Base-by-base conservation (phyloP, 1,140 invertebrate genomes). In the Araneus ventricosus region DNA sequence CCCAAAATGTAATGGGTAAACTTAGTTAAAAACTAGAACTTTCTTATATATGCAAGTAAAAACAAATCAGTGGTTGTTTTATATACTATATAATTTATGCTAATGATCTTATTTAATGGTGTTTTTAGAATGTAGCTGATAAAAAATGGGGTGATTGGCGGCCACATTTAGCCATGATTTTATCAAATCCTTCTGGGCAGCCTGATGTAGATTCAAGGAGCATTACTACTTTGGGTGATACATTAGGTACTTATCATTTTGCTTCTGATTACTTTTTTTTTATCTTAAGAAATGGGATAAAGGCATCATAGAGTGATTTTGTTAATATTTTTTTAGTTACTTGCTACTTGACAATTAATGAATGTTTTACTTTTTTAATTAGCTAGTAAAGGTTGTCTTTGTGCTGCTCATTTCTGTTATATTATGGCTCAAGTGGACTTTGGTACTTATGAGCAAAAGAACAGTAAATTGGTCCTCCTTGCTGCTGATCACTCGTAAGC, bases 141-240 rank as follows among this genome's bases (percentile, higher is more conserved):
- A 97, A 97, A 94, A 97, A 97, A 93, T 99, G 98, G 98, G 98
- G 98, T 93, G 98, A 99, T 95, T 99, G 99, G 99, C 96, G 98
- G 89, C 98, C 98, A 34, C 98, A 99, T 96, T 96, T 99, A 80
- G 98, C 98, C 24, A 99, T 99, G 97, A 97, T 99, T 94, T 96
- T 99, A 39, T 98, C 98, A 41, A 99, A 99, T 95, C 97, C 97
- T 2, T 97, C 98, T 24, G 95, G 96, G 2, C 97, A 97, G 94
- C 97, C 97, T 4, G 98, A 99, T 94, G 96, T 98, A 34, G 98
- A 98, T 96, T 96, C 96, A 63, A 97, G 97, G 95, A 97, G 98
- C 24, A 98, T 99, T 89, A 97, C 97, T 24, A 97, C 97, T 39
- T 96, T 99, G 10, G 97, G 97, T 22, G 97, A 97, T 94, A 96